Percentiles rank a stretch among this genome's conserved stretches.
Evolutionary conservation across 92 coral and sea anemone genomes (phyloP).

Genomic region (Muricea muricata): DNA sequence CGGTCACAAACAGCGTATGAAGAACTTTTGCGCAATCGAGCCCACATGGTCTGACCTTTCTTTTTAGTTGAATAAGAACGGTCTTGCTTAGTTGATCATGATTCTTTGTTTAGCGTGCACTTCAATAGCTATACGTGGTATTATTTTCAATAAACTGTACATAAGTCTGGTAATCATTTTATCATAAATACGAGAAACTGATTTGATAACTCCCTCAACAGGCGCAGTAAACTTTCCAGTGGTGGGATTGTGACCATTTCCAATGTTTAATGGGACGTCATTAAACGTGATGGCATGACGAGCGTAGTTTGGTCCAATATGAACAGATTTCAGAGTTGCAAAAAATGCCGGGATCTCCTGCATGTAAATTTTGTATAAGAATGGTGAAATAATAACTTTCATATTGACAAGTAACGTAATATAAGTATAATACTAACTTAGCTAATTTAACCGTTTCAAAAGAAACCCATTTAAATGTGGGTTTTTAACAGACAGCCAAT

Average conservation of each 20-base stretch:
- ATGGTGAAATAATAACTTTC: too few species aligned
- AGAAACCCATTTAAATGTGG: too few species aligned
- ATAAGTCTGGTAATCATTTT: slow-evolving; percentile 28
- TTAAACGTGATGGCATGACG: slow-evolving; percentile 41
- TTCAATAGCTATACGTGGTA: slow-evolving; percentile 27
- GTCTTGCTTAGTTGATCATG: slow-evolving; percentile 43
- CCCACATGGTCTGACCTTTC: slow-evolving; percentile 49
- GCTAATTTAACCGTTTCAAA: too few species aligned
- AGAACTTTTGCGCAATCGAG: slow-evolving; percentile 13
- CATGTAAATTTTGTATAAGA: too few species aligned
- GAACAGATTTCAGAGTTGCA: slow-evolving; percentile 46
- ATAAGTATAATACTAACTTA: too few species aligned
- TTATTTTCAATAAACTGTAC: slow-evolving; percentile 28
- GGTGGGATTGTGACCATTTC: slow-evolving; percentile 29
- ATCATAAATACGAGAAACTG: slow-evolving; percentile 32
- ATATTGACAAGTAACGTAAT: too few species aligned
- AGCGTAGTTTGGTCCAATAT: slow-evolving; percentile 51
- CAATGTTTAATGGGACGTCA: slow-evolving; percentile 41
- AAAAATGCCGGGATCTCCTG: slow-evolving; percentile 44
- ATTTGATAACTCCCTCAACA: slow-evolving; percentile 42
- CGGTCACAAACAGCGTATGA: slow-evolving; percentile 46
- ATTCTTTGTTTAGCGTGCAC: slow-evolving; percentile 44
- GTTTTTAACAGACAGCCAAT: too few species aligned
- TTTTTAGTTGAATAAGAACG: slow-evolving; percentile 32
- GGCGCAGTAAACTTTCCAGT: slow-evolving; percentile 59